A percentile compares a stretch with the other conserved stretches of the same genome.
Evolutionary conservation across 1,140 invertebrate genomes (phyloP).

Genomic region (Macrobrachium nipponense): DNA sequence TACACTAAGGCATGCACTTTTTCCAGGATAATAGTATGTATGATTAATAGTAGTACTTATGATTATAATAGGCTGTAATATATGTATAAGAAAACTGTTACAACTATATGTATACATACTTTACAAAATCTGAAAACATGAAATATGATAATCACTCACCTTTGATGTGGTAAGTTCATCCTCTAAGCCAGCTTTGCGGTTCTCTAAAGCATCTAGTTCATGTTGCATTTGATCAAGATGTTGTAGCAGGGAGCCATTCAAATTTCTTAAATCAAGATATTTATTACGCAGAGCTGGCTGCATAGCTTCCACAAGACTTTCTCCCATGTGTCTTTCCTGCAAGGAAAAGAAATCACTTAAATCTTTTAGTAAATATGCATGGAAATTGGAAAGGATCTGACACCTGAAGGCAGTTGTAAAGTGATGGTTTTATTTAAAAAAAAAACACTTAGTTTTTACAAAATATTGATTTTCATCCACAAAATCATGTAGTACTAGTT

Average conservation of each 20-base stretch:
- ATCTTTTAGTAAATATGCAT: no score
- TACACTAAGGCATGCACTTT: no score
- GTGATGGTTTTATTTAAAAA: no score
- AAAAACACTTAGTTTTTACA: no score
- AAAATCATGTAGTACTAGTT: no score
- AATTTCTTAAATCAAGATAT: constrained; percentile 72
- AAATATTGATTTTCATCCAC: no score
- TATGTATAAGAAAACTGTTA: no score
- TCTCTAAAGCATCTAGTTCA: constrained; percentile 75
- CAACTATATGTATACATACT: not conserved
- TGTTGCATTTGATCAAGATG: constrained; percentile 76
- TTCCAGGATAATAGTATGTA: no score
- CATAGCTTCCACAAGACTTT: constrained; percentile 76
- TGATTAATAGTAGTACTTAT: no score
- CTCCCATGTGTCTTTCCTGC: constrained; percentile 74
- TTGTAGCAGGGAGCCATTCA: constrained; percentile 73
- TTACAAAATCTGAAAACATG: not conserved
- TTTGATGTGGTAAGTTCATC: constrained; percentile 79
- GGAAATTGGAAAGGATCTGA: no score
- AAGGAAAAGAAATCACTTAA: not conserved
- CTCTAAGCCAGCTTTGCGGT: constrained; percentile 76
- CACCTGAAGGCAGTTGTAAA: no score
- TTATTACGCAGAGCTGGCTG: constrained; percentile 70
- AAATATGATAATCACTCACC: constrained; percentile 57
- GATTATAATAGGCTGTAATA: no score